Evolutionary conservation across 2,888 invertebrate species (phyloP).

Genomic region (Cheilosia pagana): DNA sequence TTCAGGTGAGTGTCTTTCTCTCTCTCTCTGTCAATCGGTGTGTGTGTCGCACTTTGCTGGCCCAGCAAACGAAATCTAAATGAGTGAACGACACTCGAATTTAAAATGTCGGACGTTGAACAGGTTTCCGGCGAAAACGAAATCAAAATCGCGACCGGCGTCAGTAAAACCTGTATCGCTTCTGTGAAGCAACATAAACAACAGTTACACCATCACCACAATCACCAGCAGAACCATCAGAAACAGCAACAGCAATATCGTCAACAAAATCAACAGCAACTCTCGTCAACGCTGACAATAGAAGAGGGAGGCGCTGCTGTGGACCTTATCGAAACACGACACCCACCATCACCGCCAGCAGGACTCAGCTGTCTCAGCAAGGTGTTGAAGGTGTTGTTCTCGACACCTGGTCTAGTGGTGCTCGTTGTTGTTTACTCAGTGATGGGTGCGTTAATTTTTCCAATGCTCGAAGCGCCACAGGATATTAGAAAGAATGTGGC

Average conservation of each 20-base stretch:
- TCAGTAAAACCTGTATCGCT: slow-evolving; percentile 72
- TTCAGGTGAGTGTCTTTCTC: slow-evolving; percentile 42
- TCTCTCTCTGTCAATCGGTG: slow-evolving; percentile 15
- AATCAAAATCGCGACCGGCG: slow-evolving; percentile 76
- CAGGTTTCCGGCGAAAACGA: slow-evolving; percentile 81
- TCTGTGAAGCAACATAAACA: slow-evolving; percentile 73
- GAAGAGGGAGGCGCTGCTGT: slow-evolving; percentile 47
- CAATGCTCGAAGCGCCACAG: slow-evolving; percentile 89
- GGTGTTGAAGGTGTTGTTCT: slow-evolving; percentile 81
- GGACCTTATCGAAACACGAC: slow-evolving; percentile 60
- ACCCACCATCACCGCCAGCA: slow-evolving; percentile 17
- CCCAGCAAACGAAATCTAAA: slow-evolving; percentile 76
- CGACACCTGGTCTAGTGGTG: slow-evolving; percentile 87
- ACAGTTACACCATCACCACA: slow-evolving; percentile 53
- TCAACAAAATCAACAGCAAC: slow-evolving; percentile 51
- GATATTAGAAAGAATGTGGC: slow-evolving; percentile 86
- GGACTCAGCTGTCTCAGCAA: slow-evolving; percentile 78
- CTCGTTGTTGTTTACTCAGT: slow-evolving; percentile 90
- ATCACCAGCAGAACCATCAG: slow-evolving; percentile 54
- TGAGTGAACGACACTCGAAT: slow-evolving; percentile 77
- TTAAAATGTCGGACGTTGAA: slow-evolving; percentile 84
- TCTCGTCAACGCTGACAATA: slow-evolving; percentile 57
- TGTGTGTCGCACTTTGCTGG: slow-evolving; percentile 56
- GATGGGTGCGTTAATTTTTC: slow-evolving; percentile 90
- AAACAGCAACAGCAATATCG: slow-evolving; percentile 41